Conservation (phyloP, 2,888 invertebrate genomes). For the Leptarthrus brevirostris region DNA sequence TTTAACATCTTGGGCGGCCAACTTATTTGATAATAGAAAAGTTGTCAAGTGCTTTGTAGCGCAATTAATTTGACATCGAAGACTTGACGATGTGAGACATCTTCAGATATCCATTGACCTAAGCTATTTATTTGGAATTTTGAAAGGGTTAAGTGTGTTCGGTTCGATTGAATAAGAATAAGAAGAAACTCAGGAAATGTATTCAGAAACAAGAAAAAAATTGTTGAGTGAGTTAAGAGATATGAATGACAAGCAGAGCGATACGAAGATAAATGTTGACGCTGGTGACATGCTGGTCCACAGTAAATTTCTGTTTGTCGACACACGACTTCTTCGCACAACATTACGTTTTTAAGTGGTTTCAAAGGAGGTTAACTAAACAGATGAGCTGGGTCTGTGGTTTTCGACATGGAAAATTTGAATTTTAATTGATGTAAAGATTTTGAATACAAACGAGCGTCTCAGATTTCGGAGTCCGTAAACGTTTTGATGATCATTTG, state of each 20-base stretch:
- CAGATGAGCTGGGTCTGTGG: neutral
- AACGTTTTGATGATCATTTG: too few relatives aligned
- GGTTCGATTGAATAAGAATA: neutral
- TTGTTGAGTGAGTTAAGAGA: neutral
- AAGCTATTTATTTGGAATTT: constrained; percentile 19
- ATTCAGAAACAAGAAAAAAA: constrained; percentile 32
- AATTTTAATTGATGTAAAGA: neutral
- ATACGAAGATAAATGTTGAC: constrained; percentile 37
- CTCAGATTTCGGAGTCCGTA: too few relatives aligned
- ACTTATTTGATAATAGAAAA: constrained; percentile 48
- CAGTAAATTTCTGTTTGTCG: constrained; percentile 13
- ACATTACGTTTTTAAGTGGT: neutral
- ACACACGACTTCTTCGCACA: constrained; percentile 20
- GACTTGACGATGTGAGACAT: constrained; percentile 16
- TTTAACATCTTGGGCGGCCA: constrained; percentile 44
- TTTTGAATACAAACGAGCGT: too few relatives aligned
- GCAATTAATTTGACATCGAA: constrained; percentile 54
- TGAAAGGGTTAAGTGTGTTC: constrained; percentile 9
- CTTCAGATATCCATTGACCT: neutral
- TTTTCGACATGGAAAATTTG: neutral
- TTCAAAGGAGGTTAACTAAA: neutral
- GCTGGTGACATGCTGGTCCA: constrained; percentile 10
- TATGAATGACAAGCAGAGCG: constrained; percentile 29
- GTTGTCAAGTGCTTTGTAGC: constrained; percentile 53
- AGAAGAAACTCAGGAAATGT: constrained; percentile 2